Evolutionary conservation across 2,888 invertebrate genomes (phyloP).

Genomic region (Emesis furor): DNA sequence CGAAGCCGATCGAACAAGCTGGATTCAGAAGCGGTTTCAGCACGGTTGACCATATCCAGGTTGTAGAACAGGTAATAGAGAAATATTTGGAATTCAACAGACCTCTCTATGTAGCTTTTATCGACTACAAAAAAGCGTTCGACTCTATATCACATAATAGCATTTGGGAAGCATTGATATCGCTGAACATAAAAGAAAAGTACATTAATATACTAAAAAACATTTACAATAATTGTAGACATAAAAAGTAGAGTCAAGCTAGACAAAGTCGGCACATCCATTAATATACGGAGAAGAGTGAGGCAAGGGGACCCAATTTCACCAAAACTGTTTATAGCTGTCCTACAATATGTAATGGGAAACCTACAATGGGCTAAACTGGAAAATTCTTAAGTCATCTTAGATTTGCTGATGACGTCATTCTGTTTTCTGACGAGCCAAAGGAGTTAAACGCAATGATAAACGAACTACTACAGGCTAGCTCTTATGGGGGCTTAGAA

Average conservation of each 20-base stretch:
- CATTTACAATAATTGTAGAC: conserved; percentile 34
- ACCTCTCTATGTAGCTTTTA: no score
- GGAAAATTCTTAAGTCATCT: conserved; percentile 46
- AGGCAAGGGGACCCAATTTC: conserved; percentile 60
- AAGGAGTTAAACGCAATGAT: background rate
- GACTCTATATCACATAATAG: background rate
- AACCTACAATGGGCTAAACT: conserved; percentile 45
- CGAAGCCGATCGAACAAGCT: no score
- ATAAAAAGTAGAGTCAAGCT: no score
- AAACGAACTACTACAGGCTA: conserved; percentile 3
- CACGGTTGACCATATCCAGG: no score
- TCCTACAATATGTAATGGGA: conserved; percentile 48
- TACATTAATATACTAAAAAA: conserved; percentile 42
- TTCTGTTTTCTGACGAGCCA: conserved; percentile 35
- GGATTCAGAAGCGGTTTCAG: no score
- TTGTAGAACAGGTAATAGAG: no score
- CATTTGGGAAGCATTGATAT: conserved; percentile 26
- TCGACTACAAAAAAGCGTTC: no score
- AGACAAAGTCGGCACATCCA: background rate
- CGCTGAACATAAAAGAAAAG: conserved; percentile 24
- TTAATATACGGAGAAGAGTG: conserved; percentile 51
- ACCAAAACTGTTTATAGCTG: conserved; percentile 53
- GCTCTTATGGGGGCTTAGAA: background rate
- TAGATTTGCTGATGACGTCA: conserved; percentile 59
- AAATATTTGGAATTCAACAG: no score